Evolutionary conservation across 1,140 invertebrate genomes (phyloP).

Genomic region (Tetranychus cinnabarinus): DNA sequence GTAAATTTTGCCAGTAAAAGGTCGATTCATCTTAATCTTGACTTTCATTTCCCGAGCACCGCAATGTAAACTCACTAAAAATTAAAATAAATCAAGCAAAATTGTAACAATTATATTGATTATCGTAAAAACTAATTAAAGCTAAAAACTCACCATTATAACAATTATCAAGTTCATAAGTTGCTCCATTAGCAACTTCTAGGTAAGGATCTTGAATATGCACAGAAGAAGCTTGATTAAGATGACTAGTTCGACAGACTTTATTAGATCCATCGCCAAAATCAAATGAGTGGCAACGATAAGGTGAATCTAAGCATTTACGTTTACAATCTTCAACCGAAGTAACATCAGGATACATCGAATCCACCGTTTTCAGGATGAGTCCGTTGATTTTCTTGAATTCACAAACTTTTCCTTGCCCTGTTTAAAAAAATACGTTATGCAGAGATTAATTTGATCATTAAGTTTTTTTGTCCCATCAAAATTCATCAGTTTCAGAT

Average conservation of each 20-base stretch:
- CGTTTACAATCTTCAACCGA: conserved; percentile 57
- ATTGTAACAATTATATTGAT: no score
- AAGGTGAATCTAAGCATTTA: conserved; percentile 57
- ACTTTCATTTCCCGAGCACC: conserved; percentile 69
- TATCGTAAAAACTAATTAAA: background rate
- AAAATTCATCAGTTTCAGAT: background rate
- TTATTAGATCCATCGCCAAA: conserved; percentile 72
- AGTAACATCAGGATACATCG: conserved; percentile 57
- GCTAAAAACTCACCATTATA: conserved; percentile 35
- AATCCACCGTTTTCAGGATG: conserved; percentile 78
- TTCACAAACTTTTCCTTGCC: conserved; percentile 38
- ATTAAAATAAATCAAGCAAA: conserved; percentile 18
- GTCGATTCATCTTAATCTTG: conserved; percentile 61
- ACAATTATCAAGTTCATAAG: conserved; percentile 73
- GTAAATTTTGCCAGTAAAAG: conserved; percentile 83
- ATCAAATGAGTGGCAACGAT: conserved; percentile 70
- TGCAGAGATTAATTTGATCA: background rate
- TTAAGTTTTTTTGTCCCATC: background rate
- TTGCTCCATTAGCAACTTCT: conserved; percentile 52
- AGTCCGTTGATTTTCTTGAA: conserved; percentile 65
- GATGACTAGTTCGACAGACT: conserved; percentile 72
- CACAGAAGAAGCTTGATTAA: conserved; percentile 56
- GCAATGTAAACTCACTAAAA: conserved; percentile 43
- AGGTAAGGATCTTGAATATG: conserved; percentile 67
- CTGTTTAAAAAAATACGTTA: conserved; percentile 5